These are phyloP conservation scores for Pseudomugil tenellus DNA, from an alignment of 2,797 vertebrate species.

Conservation along the genomic window DNA sequence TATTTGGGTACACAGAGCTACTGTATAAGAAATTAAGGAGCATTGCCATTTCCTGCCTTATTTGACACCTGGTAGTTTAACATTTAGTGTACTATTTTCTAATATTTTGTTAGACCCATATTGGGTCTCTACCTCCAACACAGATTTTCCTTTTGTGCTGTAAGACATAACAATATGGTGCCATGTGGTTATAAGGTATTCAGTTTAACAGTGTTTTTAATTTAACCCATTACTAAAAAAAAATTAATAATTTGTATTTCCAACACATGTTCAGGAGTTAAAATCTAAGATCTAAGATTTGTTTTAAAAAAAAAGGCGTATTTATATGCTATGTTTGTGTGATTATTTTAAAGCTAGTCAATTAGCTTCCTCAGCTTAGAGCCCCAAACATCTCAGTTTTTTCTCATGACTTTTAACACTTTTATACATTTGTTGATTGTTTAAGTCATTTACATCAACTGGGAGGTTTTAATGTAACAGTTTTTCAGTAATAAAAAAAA, in stretches of 20 bases:
- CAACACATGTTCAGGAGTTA: neutral
- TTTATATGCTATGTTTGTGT: neutral
- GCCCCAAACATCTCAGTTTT: neutral
- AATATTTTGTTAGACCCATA: too few relatives aligned
- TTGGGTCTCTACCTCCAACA: too few relatives aligned
- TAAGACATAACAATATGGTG: too few relatives aligned
- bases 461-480: neutral
- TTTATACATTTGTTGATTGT: neutral
- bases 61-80: neutral
- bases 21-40: neutral
- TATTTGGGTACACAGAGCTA: neutral
- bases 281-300: neutral
- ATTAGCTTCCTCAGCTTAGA: neutral
- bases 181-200: neutral
- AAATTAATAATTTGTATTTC: neutral
- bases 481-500: neutral
- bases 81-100: neutral
- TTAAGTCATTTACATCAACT: neutral
- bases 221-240: neutral
- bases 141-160: too few relatives aligned
- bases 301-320: neutral
- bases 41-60: neutral
- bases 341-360: neutral
- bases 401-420: neutral
- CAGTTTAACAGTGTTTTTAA: neutral